Base-by-base conservation (phyloP, 2,888 invertebrate genomes). In the Caenorhabditis doughertyi region DNA sequence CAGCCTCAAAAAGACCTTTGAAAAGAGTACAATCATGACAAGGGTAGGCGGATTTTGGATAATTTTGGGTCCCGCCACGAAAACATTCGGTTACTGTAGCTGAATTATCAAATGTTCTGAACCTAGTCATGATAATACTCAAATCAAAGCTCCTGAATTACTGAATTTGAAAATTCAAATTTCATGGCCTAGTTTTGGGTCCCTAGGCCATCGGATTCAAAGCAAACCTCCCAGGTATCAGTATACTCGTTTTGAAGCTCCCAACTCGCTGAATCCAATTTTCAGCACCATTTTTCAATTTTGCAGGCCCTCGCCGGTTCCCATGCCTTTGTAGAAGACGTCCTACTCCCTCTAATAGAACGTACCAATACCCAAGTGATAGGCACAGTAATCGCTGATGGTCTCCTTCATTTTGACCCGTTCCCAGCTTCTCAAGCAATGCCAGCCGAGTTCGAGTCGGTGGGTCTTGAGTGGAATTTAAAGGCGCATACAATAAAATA, bases 321-420 rank as follows among this genome's bases (percentile, higher is more conserved):
- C 32, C 87, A 87, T 55, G 85, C 84, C 2, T 85, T 87, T 42
- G 87, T 86, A 0, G 84, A 84, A 79, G 85, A 87, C 49, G 79
- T 85, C 13, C 68, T 87, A 5, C 67, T 87, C 7, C 87, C 87
- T 0, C 53, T 85, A 0, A 44, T 87, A 23, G 73, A 74, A 11
- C 35, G 85, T 21, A 81, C 83, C 11, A 80, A 79, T 25, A 72
- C 77, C 0, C 65, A 73, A 39, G 79, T 85, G 0, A 39, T 83
- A 2, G 85, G 77, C 5, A 68, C 71, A 1, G 51, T 87, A 8
- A 80, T 87, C 9, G 77, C 83, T 23, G 87, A 87, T 44, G 87
- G 87, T 7, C 53, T 87, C 0, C 55, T 85, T 4, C 84, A 87
- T 65, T 87, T 84, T 35, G 87, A 87, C 71, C 80, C 85, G 0